Conservation (phyloP, 1,140 invertebrate genomes). For the Ips typographus region DNA sequence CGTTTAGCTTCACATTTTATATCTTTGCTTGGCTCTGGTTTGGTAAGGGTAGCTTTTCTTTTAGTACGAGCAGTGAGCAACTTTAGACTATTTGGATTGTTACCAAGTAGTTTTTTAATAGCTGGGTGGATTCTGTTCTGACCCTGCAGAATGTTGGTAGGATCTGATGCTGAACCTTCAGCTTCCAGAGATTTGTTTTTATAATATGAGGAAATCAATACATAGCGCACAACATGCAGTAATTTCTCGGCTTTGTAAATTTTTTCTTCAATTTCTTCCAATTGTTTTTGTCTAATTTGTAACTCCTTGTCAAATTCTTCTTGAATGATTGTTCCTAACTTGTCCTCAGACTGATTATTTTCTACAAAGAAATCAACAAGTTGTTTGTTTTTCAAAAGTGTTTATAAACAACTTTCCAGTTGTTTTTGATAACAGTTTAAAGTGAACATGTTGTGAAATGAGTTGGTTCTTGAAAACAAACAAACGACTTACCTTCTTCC, state of each 20-base stretch:
- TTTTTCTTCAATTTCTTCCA: constrained; percentile 60
- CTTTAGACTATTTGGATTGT: constrained; percentile 54
- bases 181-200: constrained; percentile 61
- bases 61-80: constrained; percentile 46
- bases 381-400: constrained; percentile 3
- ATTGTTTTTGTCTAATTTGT: constrained; percentile 43
- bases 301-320: constrained; percentile 48
- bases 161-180: constrained; percentile 35
- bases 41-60: constrained; percentile 32
- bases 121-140: constrained; percentile 74
- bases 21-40: constrained; percentile 14
- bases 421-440: background rate
- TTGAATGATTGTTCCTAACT: constrained; percentile 42
- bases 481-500: constrained; percentile 41
- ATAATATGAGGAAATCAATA: constrained; percentile 68
- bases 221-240: constrained; percentile 71
- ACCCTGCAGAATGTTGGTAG: constrained; percentile 31
- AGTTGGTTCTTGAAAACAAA: too few species aligned
- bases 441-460: background rate
- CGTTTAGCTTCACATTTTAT: constrained; percentile 32
- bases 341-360: constrained; percentile 40
- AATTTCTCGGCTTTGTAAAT: constrained; percentile 62
- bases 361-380: constrained; percentile 38
- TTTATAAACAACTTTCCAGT: too few species aligned
- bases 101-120: constrained; percentile 66